phyloP scores from a whole-genome alignment of 2,888 invertebrate genomes.

The Germaria angustata region DNA sequence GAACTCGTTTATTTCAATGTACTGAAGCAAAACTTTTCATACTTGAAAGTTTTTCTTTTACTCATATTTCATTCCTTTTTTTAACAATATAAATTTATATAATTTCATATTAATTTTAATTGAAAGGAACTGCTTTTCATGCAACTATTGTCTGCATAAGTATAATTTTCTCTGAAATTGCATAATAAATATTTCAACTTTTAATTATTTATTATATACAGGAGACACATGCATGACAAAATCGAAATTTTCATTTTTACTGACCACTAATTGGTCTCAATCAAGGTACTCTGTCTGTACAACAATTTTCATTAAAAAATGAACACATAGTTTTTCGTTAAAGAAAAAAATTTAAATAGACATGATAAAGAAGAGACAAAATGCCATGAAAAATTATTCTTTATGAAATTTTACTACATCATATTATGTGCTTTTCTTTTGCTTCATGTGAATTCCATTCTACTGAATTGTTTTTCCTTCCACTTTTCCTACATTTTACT shows the following conservation, averaged over 20 bases:
- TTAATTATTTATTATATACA: conserved; percentile 44
- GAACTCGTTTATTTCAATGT: conserved; percentile 26
- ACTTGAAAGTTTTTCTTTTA: conserved; percentile 18
- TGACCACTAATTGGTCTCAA: conserved; percentile 58
- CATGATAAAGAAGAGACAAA: too few relatives aligned
- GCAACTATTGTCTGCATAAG: not conserved
- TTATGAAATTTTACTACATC: conserved; percentile 21
- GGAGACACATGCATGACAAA: conserved; percentile 10
- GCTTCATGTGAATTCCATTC: conserved; percentile 22
- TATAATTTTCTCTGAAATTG: conserved; percentile 25
- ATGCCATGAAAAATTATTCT: too few relatives aligned
- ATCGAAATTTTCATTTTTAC: conserved; percentile 36
- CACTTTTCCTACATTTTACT: not conserved
- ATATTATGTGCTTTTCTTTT: conserved; percentile 31
- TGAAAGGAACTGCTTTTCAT: conserved; percentile 51
- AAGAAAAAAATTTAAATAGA: too few relatives aligned
- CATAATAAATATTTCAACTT: conserved; percentile 47
- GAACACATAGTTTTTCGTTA: not conserved
- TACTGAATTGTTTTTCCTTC: not conserved
- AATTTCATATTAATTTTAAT: conserved; percentile 53
- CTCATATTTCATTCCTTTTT: not conserved
- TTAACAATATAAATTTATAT: conserved; percentile 8
- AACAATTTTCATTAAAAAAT: not conserved
- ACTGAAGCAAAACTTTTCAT: conserved; percentile 40
- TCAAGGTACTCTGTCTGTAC: conserved; percentile 10